Evolutionary conservation across 2,888 invertebrate genomes (phyloP).

Genomic region (Tromatobia lineatoria): DNA sequence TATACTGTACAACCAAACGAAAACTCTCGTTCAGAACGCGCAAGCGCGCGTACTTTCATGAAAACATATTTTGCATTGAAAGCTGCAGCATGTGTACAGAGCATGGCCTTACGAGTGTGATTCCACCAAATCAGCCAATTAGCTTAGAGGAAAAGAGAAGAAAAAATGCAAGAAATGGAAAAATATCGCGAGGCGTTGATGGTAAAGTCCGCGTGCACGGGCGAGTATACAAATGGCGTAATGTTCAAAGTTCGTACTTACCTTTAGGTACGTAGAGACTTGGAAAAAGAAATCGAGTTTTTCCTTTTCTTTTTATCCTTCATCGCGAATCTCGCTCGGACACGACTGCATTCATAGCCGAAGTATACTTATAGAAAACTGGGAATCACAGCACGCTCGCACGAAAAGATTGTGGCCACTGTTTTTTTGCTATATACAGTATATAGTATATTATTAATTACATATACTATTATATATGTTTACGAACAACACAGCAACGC

Average conservation of each 20-base stretch:
- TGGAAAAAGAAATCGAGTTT: neutral
- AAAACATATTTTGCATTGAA: conserved; percentile 38
- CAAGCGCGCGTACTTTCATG: conserved; percentile 66
- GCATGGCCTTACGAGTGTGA: conserved; percentile 77
- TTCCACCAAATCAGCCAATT: conserved; percentile 57
- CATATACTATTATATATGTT: conserved; percentile 36
- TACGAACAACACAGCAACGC: conserved; percentile 58
- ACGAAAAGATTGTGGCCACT: conserved; percentile 64
- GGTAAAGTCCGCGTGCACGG: conserved; percentile 40
- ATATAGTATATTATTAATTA: conserved; percentile 43
- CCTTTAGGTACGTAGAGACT: neutral
- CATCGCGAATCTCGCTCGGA: conserved; percentile 48
- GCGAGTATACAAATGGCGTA: conserved; percentile 32
- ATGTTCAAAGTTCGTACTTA: neutral
- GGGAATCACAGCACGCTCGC: conserved; percentile 66
- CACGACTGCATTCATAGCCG: conserved; percentile 41
- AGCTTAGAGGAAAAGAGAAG: conserved; percentile 41
- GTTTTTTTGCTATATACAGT: conserved; percentile 53
- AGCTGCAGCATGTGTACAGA: conserved; percentile 82
- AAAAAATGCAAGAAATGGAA: conserved; percentile 24
- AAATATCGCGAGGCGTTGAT: conserved; percentile 16
- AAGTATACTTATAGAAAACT: conserved; percentile 45
- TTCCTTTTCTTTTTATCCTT: conserved; percentile 21
- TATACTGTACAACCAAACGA: no score
- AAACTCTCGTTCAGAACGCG: conserved; percentile 13